Evolutionary conservation across 2,113 vertebrate genomes (phyloP).

Genomic region (Sardina pilchardus): DNA sequence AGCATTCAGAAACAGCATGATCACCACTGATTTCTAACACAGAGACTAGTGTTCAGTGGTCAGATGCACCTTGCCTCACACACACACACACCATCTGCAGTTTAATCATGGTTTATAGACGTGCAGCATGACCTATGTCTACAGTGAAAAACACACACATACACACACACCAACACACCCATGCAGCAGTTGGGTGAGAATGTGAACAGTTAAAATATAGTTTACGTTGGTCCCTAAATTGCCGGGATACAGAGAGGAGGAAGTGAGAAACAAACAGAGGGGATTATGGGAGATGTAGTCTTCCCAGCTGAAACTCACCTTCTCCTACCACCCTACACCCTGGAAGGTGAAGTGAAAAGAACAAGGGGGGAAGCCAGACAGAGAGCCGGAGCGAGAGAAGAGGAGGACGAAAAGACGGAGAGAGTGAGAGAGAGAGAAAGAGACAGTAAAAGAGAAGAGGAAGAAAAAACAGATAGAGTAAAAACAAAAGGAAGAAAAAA

Average conservation of each 20-base stretch:
- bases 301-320: conserved; percentile 66
- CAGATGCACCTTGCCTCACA: not conserved
- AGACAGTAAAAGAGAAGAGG: too few species aligned
- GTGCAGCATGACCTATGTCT: not conserved
- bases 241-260: conserved; percentile 30
- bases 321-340: conserved; percentile 65
- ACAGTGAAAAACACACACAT: conserved; percentile 30
- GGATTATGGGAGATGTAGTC: conserved; percentile 26
- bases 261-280: conserved; percentile 23
- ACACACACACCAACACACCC: not conserved
- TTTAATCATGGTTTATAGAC: not conserved
- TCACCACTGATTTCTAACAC: not conserved
- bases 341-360: conserved; percentile 63
- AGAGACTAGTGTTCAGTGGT: not conserved
- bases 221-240: conserved; percentile 31
- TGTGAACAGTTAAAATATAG: not conserved
- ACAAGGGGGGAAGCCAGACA: conserved; percentile 31
- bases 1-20: not conserved
- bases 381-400: conserved; percentile 14
- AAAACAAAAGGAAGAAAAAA: not conserved
- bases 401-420: conserved; percentile 31
- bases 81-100: not conserved
- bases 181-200: conserved; percentile 9
- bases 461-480: too few species aligned
- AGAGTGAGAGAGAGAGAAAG: not conserved